These are phyloP conservation scores for Ostrea edulis DNA, from an alignment of 1,140 invertebrate species.

Conservation along the genomic window DNA sequence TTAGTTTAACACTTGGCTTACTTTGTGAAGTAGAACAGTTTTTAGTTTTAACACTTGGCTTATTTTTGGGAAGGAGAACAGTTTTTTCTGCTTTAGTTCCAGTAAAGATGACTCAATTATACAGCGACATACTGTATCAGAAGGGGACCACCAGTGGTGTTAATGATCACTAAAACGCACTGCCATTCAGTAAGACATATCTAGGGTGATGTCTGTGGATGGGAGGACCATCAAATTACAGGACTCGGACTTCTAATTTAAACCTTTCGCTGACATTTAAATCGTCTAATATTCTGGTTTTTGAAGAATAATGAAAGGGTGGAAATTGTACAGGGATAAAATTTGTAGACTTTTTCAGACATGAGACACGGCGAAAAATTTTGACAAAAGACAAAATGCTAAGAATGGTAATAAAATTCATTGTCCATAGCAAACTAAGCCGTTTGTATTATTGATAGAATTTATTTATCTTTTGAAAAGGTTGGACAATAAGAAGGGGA, in stretches of 20 bases:
- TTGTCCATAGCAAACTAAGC: too few relatives aligned
- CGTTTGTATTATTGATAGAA: too few relatives aligned
- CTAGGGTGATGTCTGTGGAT: background rate
- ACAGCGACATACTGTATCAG: background rate
- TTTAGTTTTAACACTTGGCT: background rate
- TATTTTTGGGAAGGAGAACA: background rate
- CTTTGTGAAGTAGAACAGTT: too few relatives aligned
- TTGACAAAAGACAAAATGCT: background rate
- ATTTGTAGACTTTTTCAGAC: background rate
- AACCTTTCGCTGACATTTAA: conserved; percentile 32
- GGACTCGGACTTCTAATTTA: background rate
- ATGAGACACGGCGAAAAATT: background rate
- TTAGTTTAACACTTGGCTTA: too few relatives aligned
- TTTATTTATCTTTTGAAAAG: too few relatives aligned
- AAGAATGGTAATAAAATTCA: too few relatives aligned
- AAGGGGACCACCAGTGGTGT: background rate
- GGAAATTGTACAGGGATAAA: background rate
- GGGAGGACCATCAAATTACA: background rate
- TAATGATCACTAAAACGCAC: background rate
- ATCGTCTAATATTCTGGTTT: conserved; percentile 40
- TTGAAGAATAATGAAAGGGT: background rate
- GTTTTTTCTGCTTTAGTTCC: background rate
- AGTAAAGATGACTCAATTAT: conserved; percentile 5
- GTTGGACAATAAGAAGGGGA: too few relatives aligned
- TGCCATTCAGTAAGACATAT: conserved; percentile 2